Percentiles rank a stretch among this genome's conserved stretches.
Conservation (phyloP, 2,888 invertebrate species). For the Eurytoma californica region DNA sequence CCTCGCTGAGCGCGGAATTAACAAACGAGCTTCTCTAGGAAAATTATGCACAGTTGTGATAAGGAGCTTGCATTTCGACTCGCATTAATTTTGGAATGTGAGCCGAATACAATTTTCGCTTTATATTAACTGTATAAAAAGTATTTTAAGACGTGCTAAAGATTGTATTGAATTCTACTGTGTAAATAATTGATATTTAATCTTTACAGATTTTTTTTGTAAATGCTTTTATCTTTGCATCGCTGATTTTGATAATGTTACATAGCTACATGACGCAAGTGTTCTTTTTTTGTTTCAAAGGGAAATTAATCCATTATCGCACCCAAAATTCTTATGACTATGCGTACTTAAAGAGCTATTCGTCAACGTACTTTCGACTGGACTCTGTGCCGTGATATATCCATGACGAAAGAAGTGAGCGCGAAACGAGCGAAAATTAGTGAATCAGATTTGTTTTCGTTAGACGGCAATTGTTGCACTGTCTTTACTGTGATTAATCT, state of each 20-base stretch:
- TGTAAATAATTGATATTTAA: constrained; percentile 43
- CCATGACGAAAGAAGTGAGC: constrained; percentile 36
- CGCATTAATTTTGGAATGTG: constrained; percentile 31
- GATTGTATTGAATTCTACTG: constrained; percentile 31
- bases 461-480: constrained; percentile 19
- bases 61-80: constrained; percentile 34
- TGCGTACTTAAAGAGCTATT: constrained; percentile 40
- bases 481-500: constrained; percentile 38
- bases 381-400: constrained; percentile 36
- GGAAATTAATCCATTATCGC: constrained; percentile 43
- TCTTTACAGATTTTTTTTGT: constrained; percentile 28
- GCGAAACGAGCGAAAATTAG: constrained; percentile 9
- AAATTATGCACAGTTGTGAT: constrained; percentile 39
- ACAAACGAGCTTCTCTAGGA: constrained; percentile 12
- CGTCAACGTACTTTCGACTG: constrained; percentile 30
- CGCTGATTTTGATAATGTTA: constrained; percentile 1
- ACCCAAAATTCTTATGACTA: constrained; percentile 32
- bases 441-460: background rate
- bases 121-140: constrained; percentile 15
- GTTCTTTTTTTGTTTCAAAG: background rate
- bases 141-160: constrained; percentile 20
- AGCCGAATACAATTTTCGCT: constrained; percentile 15
- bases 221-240: constrained; percentile 12
- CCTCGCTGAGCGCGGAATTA: constrained; percentile 2
- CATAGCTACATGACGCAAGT: background rate